Conservation (phyloP, 2,113 vertebrate genomes). For the Poecile atricapillus region DNA sequence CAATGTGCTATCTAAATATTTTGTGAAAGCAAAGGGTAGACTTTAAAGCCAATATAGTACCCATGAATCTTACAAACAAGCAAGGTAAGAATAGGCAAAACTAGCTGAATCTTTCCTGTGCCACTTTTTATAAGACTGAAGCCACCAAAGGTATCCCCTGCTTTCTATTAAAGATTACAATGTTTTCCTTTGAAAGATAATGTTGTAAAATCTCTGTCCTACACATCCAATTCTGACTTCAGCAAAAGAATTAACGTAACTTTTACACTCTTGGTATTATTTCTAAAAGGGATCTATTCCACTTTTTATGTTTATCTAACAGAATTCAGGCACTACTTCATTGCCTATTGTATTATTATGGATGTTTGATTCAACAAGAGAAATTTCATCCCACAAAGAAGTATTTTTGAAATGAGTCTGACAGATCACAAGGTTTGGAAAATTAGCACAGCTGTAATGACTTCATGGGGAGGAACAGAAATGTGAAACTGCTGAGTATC, state of each 20-base stretch:
- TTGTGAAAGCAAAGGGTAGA: not conserved
- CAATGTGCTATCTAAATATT: not conserved
- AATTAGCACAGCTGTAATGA: not conserved
- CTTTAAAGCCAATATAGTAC: not conserved
- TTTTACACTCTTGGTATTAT: fast-evolving
- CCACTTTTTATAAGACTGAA: not conserved
- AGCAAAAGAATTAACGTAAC: not conserved
- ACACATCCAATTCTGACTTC: not conserved
- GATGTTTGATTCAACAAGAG: not conserved
- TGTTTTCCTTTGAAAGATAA: not conserved
- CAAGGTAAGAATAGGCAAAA: not conserved
- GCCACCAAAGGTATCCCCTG: not conserved
- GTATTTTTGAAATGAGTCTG: not conserved
- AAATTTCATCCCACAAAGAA: not conserved
- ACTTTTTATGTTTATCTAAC: not conserved
- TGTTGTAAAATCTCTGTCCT: not conserved
- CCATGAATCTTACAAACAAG: not conserved
- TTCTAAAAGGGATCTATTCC: not conserved
- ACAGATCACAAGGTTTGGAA: not conserved
- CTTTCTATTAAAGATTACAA: not conserved
- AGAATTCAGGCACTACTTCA: not conserved
- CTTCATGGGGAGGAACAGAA: not conserved
- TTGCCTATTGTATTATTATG: not conserved
- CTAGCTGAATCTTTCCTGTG: not conserved
- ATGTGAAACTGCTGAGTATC: not conserved